phyloP scores from a whole-genome alignment of 2,113 vertebrate species.

The Toxostoma redivivum region DNA sequence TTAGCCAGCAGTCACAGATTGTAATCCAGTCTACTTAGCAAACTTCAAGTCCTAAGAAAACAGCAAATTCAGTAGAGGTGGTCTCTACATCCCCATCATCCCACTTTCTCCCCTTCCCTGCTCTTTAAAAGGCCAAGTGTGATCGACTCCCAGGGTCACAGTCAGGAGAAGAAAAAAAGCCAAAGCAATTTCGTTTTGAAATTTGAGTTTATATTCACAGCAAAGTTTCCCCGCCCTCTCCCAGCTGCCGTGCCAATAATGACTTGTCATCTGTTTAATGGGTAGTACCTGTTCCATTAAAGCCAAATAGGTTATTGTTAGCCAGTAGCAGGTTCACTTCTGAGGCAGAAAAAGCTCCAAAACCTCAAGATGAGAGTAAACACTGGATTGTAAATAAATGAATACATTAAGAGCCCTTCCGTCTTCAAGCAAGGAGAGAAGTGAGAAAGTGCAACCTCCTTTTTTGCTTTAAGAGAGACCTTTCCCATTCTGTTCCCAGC shows the following conservation, averaged over 20 bases:
- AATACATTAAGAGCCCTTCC: background rate
- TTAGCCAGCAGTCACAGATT: background rate
- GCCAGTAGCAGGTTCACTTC: background rate
- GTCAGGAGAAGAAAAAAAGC: background rate
- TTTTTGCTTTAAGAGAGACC: background rate
- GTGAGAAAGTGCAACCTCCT: background rate
- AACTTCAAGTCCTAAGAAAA: background rate
- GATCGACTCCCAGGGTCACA: background rate
- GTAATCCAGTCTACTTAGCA: background rate
- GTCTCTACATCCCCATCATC: background rate
- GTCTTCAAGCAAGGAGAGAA: background rate
- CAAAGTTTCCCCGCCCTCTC: background rate
- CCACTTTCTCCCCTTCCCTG: background rate
- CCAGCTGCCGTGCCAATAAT: background rate
- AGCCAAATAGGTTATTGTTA: background rate
- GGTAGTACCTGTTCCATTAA: background rate
- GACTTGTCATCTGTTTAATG: background rate
- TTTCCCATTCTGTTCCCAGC: background rate
- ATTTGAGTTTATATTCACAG: background rate
- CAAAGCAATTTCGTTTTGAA: constrained; percentile 7
- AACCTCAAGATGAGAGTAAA: background rate
- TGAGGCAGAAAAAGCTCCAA: background rate
- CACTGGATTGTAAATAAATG: background rate
- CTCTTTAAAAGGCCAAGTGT: background rate
- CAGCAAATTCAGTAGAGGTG: background rate